Percentiles rank a stretch among this genome's conserved stretches.
Evolutionary conservation across 2,888 invertebrate species (phyloP).

Genomic region (Hydraecia micacea): DNA sequence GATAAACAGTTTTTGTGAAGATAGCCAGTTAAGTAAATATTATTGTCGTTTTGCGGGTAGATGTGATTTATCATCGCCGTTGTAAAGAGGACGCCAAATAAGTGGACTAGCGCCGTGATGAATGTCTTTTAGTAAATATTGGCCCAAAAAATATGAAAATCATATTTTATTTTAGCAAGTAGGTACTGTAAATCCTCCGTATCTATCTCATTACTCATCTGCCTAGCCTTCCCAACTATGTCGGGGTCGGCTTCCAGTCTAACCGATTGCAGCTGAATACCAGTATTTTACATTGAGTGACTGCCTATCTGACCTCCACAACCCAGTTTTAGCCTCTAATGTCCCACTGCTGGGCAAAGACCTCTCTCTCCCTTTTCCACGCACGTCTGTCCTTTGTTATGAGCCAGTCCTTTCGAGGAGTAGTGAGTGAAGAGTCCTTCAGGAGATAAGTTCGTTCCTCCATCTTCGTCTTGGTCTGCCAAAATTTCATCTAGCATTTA

Average conservation of each 20-base stretch:
- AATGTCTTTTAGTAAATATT: constrained; percentile 45
- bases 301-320: no score
- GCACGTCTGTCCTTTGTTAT: not conserved
- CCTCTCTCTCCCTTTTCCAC: not conserved
- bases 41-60: constrained; percentile 61
- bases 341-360: not conserved
- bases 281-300: no score
- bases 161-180: not conserved
- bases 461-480: no score
- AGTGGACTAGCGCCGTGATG: constrained; percentile 37
- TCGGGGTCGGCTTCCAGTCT: no score
- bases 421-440: not conserved
- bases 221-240: no score
- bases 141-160: constrained; percentile 7
- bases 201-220: no score
- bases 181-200: no score
- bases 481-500: no score
- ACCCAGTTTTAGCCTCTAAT: no score
- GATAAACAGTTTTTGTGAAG: constrained; percentile 40
- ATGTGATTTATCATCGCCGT: constrained; percentile 51
- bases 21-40: constrained; percentile 61
- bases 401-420: not conserved
- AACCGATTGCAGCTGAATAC: no score
- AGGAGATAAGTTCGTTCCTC: not conserved
- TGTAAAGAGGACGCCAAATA: constrained; percentile 34